These are phyloP conservation scores for Chymomyza procnemis DNA, from an alignment of 2,888 invertebrate genomes.

Conservation along the genomic window DNA sequence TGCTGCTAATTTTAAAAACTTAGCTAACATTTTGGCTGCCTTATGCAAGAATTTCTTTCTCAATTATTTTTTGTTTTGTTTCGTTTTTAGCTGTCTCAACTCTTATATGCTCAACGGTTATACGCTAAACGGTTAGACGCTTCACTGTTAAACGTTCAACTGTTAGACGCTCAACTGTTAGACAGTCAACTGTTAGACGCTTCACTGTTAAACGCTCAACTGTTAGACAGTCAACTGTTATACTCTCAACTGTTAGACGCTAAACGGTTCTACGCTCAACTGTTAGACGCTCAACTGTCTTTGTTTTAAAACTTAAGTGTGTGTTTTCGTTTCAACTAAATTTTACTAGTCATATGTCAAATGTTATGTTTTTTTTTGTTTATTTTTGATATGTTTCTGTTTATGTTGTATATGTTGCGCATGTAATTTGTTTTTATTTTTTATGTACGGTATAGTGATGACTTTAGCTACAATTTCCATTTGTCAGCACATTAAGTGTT, in stretches of 20 bases:
- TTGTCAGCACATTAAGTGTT: slow-evolving; percentile 34
- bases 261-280: too few relatives aligned
- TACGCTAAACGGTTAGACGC: too few relatives aligned
- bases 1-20: slow-evolving; percentile 17
- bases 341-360: slow-evolving; percentile 43
- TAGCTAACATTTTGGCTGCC: not conserved
- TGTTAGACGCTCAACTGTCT: too few relatives aligned
- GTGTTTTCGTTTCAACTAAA: slow-evolving; percentile 33
- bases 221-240: too few relatives aligned
- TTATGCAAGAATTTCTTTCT: not conserved
- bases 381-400: slow-evolving; percentile 63
- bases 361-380: slow-evolving; percentile 12
- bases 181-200: too few relatives aligned
- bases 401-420: slow-evolving; percentile 46
- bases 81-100: not conserved
- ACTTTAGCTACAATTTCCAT: slow-evolving; percentile 12
- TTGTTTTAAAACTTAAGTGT: not conserved
- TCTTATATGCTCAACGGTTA: too few relatives aligned
- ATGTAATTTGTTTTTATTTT: slow-evolving; percentile 21
- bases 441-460: slow-evolving; percentile 2
- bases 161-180: too few relatives aligned
- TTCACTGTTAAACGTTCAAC: not conserved
- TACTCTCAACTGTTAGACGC: too few relatives aligned
- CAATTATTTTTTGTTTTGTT: too few relatives aligned
- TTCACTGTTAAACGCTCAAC: not conserved